Base-by-base conservation (phyloP, 2,888 invertebrate species). In the Scaptomyza polygonia region DNA sequence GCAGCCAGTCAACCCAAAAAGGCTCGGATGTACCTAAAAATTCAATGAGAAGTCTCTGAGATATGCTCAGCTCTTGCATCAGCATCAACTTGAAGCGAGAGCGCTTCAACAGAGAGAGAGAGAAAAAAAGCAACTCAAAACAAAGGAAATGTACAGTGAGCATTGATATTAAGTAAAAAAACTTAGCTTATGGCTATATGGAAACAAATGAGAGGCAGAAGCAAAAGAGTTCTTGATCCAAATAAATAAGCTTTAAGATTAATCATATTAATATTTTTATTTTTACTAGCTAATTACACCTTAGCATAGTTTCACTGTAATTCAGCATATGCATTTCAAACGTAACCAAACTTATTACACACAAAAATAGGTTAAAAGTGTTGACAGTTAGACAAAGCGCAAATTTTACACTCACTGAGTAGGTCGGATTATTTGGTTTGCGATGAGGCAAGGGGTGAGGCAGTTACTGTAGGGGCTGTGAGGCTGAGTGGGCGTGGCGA, bases 291-390 rank as follows among this genome's bases (percentile, higher is more conserved):
- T 34, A n/a, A 11, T n/a, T 11, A 5, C 30, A 8, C 0, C 8
- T 12, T 40, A 56, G 14, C 36, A 0, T 1, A 1, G 18, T 4
- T 57, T 14, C 3, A 67, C 81, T 77, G 72, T 80, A 61, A 29
- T 30, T 39, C 6, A 36, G 32, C 59, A 55, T 53, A 61, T 71
- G 63, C 68, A 72, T 58, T 64, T 58, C 21, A 56, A 65, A 51
- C 43, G 25, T 48, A 69, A 63, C 66, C 66, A 72, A 79, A 77
- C 77, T 75, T 75, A 83, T 79, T 72, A 66, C 59, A 67, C 43
- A 57, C 72, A 67, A 69, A 81, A 84, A 82, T 84, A 82, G 82
- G 82, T 82, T 84, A 82, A 84, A 84, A 82, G 82, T 82, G 85
- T 82, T 82, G 82, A 82, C 82, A 84, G 79, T 84, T 76, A 79